Evolutionary conservation across 2,113 vertebrate genomes (phyloP).

Genomic region (Polyodon spathula): DNA sequence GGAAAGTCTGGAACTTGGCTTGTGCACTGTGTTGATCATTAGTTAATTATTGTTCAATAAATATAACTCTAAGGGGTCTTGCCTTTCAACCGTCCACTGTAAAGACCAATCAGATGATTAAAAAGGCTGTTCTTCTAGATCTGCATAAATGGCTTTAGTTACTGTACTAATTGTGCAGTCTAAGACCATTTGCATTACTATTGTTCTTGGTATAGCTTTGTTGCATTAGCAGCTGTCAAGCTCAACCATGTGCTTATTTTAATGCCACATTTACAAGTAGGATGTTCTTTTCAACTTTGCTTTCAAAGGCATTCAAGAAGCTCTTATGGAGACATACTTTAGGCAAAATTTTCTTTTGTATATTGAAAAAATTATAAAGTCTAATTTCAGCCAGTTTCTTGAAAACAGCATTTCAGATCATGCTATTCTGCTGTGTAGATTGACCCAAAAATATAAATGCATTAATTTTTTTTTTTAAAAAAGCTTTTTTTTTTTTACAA

Average conservation of each 20-base stretch:
- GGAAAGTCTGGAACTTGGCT: too few relatives aligned
- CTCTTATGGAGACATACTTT: constrained; percentile 16
- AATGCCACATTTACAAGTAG: constrained; percentile 13
- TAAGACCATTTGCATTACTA: constrained; percentile 19
- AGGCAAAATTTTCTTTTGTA: constrained; percentile 17
- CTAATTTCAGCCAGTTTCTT: constrained; percentile 14
- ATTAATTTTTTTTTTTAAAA: too few relatives aligned
- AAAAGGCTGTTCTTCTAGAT: too few relatives aligned
- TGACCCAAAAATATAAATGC: neutral
- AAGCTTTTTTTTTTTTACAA: too few relatives aligned
- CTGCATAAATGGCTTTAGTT: too few relatives aligned
- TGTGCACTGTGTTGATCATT: too few relatives aligned
- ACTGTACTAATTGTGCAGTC: neutral
- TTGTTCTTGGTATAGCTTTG: neutral
- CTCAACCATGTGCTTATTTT: constrained; percentile 5
- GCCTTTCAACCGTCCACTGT: too few relatives aligned
- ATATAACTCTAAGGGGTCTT: too few relatives aligned
- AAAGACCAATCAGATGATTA: too few relatives aligned
- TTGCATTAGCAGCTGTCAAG: neutral
- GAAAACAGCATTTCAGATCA: constrained; percentile 14
- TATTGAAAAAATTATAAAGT: constrained; percentile 25
- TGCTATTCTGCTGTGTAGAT: constrained; percentile 17
- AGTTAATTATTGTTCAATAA: too few relatives aligned
- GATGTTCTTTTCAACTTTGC: constrained; percentile 3
- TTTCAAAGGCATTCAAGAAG: constrained; percentile 15